Percentiles rank a stretch among this genome's conserved stretches.
phyloP scores from a whole-genome alignment of 2,113 vertebrate genomes.

The Lonchura striata region DNA sequence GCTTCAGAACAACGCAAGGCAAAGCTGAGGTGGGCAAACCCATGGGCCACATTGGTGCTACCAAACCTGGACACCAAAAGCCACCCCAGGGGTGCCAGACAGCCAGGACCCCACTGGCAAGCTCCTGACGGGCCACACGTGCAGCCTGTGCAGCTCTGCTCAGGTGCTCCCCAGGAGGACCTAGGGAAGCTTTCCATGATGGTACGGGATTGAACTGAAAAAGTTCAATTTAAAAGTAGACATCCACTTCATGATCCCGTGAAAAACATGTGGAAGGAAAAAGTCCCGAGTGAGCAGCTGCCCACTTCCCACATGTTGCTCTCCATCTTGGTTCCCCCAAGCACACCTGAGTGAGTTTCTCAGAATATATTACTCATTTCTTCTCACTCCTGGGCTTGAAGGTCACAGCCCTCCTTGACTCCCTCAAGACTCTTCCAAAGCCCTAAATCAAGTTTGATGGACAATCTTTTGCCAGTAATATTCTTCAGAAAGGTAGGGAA shows the following conservation, averaged over 20 bases:
- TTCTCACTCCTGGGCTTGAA: background rate
- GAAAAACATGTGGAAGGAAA: background rate
- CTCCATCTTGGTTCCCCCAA: background rate
- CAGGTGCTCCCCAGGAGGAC: background rate
- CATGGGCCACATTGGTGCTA: accelerated
- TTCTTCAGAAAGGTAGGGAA: background rate
- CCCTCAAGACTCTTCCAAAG: background rate
- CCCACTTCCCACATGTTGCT: background rate
- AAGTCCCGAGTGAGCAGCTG: background rate
- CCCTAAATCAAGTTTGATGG: background rate
- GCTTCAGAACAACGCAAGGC: background rate
- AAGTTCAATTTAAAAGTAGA: background rate
- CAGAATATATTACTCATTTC: background rate
- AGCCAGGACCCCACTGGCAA: background rate
- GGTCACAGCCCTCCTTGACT: background rate
- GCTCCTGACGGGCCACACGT: accelerated
- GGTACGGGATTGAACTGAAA: background rate
- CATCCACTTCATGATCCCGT: background rate
- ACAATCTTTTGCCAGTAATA: background rate
- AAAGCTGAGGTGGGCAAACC: background rate
- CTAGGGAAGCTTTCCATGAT: background rate
- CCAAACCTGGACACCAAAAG: background rate
- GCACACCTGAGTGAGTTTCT: background rate
- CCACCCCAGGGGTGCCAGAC: background rate
- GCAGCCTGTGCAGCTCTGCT: background rate